These are phyloP conservation scores for Coelinius sp. DNA, from an alignment of 2,888 invertebrate genomes.

Conservation along the genomic window DNA sequence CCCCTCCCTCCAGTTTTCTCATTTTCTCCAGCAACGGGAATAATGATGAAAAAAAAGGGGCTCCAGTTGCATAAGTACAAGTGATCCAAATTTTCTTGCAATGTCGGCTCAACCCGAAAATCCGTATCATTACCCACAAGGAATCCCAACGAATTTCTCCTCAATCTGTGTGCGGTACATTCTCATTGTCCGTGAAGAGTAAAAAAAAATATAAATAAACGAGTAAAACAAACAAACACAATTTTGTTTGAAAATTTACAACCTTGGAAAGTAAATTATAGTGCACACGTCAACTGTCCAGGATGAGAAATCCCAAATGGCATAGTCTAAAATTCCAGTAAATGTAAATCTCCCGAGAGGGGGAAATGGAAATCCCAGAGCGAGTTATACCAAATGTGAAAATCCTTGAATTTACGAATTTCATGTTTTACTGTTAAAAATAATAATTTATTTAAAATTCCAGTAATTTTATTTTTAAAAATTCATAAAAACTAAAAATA, in stretches of 20 bases:
- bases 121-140: background rate
- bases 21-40: background rate
- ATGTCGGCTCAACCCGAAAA: background rate
- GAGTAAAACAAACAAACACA: background rate
- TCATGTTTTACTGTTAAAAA: too few species aligned
- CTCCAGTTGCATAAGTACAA: background rate
- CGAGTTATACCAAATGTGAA: background rate
- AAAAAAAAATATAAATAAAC: background rate
- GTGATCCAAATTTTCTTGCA: background rate
- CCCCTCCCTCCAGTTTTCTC: background rate
- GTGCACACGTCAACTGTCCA: background rate
- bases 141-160: background rate
- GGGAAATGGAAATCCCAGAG: background rate
- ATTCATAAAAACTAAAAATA: too few species aligned
- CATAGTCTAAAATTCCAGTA: background rate
- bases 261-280: background rate
- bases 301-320: slow-evolving; percentile 4
- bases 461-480: too few species aligned
- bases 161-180: background rate
- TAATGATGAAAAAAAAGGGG: background rate
- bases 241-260: background rate
- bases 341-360: background rate
- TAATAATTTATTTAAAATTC: too few species aligned
- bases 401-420: too few species aligned
- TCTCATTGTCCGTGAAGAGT: background rate